phyloP scores from a whole-genome alignment of 2,888 invertebrate species.

The Tortricodes alternella region DNA sequence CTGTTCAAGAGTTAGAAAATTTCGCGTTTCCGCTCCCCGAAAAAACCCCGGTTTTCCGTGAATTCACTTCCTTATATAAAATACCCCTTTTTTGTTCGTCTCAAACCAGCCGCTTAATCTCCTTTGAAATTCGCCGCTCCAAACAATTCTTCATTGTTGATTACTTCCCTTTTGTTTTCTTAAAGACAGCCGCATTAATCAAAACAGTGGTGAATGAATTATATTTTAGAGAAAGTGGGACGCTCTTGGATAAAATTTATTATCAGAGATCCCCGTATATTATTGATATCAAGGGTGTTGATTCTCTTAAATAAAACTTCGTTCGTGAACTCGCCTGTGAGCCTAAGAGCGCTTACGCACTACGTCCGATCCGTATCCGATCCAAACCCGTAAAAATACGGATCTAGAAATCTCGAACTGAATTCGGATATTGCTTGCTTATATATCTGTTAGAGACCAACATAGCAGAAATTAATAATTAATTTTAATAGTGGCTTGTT shows the following conservation, averaged over 20 bases:
- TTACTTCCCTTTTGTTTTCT: conserved; percentile 30
- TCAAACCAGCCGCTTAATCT: conserved; percentile 27
- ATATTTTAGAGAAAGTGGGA: conserved; percentile 6
- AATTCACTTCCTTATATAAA: conserved; percentile 17
- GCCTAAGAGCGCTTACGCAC: no score
- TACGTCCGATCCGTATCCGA: no score
- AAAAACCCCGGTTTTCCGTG: conserved; percentile 21
- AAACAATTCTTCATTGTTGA: conserved; percentile 29
- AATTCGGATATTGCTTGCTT: no score
- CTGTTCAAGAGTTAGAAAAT: conserved; percentile 27
- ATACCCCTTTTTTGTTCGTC: conserved; percentile 27
- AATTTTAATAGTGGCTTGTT: no score
- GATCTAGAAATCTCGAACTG: no score
- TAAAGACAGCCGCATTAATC: conserved; percentile 27
- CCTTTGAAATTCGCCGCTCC: conserved; percentile 22
- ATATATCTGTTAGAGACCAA: no score
- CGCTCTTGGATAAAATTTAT: neutral
- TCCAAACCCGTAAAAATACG: no score
- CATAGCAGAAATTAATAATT: no score
- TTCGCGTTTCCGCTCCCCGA: conserved; percentile 19
- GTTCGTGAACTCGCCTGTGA: no score
- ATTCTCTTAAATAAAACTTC: no score
- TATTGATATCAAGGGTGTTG: no score
- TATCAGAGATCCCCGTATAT: neutral
- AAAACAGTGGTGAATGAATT: conserved; percentile 23